phyloP scores from a whole-genome alignment of 2,797 vertebrate genomes.

The Gallinago solitaria region DNA sequence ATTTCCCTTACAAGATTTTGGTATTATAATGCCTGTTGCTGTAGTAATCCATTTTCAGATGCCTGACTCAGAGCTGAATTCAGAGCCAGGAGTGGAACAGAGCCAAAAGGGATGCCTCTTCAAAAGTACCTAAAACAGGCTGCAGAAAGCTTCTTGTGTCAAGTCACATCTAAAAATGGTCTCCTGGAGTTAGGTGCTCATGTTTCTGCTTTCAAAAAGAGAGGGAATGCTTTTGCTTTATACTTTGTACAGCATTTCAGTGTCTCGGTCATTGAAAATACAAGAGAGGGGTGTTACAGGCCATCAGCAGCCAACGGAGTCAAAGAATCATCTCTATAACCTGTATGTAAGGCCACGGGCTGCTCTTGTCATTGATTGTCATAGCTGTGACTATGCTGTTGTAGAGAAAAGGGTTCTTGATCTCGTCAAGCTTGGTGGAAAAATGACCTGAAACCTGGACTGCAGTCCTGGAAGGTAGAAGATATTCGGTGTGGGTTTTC shows the following conservation, averaged over 20 bases:
- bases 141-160: not conserved
- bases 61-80: not conserved
- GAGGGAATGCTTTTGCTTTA: not conserved
- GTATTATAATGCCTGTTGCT: not conserved
- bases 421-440: not conserved
- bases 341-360: not conserved
- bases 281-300: not conserved
- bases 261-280: not conserved
- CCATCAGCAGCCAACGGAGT: not conserved
- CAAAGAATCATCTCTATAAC: not conserved
- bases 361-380: not conserved
- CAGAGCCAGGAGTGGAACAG: not conserved
- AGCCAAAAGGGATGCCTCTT: not conserved
- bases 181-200: not conserved
- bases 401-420: not conserved
- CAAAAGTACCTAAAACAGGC: not conserved
- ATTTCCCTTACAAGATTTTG: not conserved
- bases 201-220: not conserved
- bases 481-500: not conserved
- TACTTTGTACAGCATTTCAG: not conserved
- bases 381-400: not conserved
- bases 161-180: not conserved
- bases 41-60: conserved; percentile 24
- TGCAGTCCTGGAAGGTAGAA: not conserved
- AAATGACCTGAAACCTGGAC: not conserved